Evolutionary conservation across 2,888 invertebrate species (phyloP).

Genomic region (Girardia tigrina): DNA sequence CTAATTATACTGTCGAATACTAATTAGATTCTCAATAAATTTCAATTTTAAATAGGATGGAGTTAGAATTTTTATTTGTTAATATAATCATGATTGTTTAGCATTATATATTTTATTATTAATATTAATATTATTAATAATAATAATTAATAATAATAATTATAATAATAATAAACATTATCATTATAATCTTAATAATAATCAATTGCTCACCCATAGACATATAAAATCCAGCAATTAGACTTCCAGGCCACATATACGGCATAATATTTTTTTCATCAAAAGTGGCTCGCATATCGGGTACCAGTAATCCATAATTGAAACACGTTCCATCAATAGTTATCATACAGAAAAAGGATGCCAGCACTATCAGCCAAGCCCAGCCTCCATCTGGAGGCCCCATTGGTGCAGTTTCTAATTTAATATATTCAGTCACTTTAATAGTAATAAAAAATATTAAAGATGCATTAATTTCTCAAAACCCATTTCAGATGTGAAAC

Average conservation of each 20-base stretch:
- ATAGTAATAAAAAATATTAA: background rate
- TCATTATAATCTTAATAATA: background rate
- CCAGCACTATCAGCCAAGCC: conserved; percentile 16
- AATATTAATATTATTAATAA: background rate
- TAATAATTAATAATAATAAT: background rate
- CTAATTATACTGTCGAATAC: too few species aligned
- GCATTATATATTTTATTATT: background rate
- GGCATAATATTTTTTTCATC: background rate
- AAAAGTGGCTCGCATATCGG: background rate
- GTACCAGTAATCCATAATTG: conserved; percentile 10
- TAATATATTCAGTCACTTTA: too few species aligned
- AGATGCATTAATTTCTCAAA: background rate
- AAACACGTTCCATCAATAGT: conserved; percentile 21
- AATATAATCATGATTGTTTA: background rate
- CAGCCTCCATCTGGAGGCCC: conserved; percentile 12
- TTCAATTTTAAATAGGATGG: background rate
- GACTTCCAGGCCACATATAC: background rate
- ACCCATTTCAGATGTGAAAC: too few species aligned
- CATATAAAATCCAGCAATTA: conserved; percentile 25
- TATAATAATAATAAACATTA: background rate
- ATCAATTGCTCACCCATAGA: background rate
- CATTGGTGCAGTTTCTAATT: conserved; percentile 15
- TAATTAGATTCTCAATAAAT: background rate
- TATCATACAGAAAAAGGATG: conserved; percentile 26
- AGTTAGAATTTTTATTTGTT: too few species aligned